Conservation (phyloP, 2,113 vertebrate species). For the Phrynosoma blainvillii region DNA sequence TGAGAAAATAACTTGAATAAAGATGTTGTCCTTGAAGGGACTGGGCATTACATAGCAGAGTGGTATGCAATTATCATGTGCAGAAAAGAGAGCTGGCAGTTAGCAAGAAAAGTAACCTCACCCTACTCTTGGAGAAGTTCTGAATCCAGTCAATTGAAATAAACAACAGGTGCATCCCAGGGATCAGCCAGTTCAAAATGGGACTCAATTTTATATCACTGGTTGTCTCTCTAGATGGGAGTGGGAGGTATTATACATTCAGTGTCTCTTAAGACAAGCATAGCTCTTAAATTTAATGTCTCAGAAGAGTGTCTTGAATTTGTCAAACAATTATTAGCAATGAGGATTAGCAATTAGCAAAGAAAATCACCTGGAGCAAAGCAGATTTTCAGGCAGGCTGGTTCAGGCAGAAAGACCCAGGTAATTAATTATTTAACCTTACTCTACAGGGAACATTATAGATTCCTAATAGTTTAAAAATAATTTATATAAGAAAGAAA, state of each 20-base stretch:
- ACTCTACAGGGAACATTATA: too few relatives aligned
- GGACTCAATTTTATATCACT: background rate
- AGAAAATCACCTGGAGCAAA: too few relatives aligned
- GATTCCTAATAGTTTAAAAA: too few relatives aligned
- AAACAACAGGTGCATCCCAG: background rate
- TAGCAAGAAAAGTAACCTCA: background rate
- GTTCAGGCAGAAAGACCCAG: background rate
- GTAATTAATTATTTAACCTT: too few relatives aligned
- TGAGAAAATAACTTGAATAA: background rate
- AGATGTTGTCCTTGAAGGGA: background rate
- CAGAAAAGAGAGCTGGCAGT: background rate
- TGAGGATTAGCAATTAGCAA: background rate
- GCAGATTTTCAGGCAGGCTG: too few relatives aligned
- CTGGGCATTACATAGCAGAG: background rate
- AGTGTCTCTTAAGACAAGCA: background rate
- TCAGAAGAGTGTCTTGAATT: background rate
- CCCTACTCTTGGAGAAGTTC: background rate
- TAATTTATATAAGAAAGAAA: too few relatives aligned
- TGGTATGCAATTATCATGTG: background rate
- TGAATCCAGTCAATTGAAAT: background rate
- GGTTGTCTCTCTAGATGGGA: background rate
- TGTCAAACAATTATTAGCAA: background rate
- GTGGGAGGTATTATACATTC: background rate
- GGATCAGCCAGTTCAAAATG: background rate
- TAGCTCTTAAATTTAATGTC: background rate